Evolutionary conservation across 2,888 invertebrate species (phyloP), one percentile per base, ranked within the genome.

Genomic region (Tricholauxania praeusta): DNA sequence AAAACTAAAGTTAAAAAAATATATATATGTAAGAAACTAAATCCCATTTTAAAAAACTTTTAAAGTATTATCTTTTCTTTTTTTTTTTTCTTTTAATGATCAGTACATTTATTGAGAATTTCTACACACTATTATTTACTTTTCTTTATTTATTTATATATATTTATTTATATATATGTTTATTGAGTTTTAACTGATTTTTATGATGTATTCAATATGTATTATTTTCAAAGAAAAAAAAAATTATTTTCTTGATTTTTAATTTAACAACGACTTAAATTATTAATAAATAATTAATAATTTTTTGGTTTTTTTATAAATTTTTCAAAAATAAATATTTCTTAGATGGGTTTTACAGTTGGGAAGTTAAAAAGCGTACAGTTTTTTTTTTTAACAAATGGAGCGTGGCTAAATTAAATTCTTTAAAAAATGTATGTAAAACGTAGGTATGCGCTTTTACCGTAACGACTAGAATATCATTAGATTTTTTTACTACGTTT

Each of bases 61-160:
- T 15, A 19, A 39, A 17, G 10, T 15, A 63, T 47, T 63, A 17
- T 63, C 39, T 69, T 59, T 47, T 60, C 2, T 48, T 32, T 7
- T 47, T 12, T 63, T 49, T 63, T 48, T 8, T 32, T 22, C 22
- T 12, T 69, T 69, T 39, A 39, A 39, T 39, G 39, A 39, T 39
- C 69, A 70, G 70, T 70, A 70, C 70, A 70, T 70, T 63, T 53
- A 70, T 63, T 63, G 17, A 63, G 52, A 53, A 62, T 62, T 62
- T 62, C 70, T 63, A 70, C 52, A 3, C 51, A 51, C 60, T 69
- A 69, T 17, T 57, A 3, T 62, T 51, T 62, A 62, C 14, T 15
- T 51, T 68, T 57, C 28, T 12, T 65, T 39, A 39, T 6, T 48
- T 15, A 49, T 19, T 57, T 57, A 6, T 57, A 47, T 10, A 57